Evolutionary conservation across 53 echinoderm and acorn worm species (phyloP).

Genomic region (Luidia sarsii): DNA sequence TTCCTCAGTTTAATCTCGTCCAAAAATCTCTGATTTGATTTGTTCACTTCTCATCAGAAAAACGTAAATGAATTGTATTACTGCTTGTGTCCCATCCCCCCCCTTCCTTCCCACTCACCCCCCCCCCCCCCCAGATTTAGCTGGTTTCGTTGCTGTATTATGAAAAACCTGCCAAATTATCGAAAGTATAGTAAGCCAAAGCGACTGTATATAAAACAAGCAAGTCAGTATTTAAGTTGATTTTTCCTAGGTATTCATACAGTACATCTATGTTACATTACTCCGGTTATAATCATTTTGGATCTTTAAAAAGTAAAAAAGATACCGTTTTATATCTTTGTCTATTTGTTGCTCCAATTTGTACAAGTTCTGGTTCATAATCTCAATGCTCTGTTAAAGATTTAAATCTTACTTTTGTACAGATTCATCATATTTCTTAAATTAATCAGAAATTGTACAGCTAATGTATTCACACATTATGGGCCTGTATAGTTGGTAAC

Average conservation of each 20-base stretch:
- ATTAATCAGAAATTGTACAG: background rate
- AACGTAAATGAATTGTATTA: too few species aligned
- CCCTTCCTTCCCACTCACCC: too few species aligned
- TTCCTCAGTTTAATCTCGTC: too few species aligned
- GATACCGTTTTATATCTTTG: background rate
- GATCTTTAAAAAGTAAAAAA: background rate
- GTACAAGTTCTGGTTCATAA: background rate
- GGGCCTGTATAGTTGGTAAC: conserved; percentile 4
- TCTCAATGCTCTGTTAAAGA: background rate
- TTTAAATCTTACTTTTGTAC: background rate
- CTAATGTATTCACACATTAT: background rate
- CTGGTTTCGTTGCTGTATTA: background rate
- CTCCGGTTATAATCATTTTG: background rate
- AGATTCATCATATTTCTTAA: conserved; percentile 18
- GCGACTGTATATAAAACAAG: conserved; percentile 31
- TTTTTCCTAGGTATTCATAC: conserved; percentile 40
- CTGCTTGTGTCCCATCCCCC: too few species aligned
- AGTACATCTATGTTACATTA: background rate
- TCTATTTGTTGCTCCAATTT: background rate
- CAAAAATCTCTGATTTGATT: too few species aligned
- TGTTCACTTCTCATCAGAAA: too few species aligned
- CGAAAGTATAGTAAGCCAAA: conserved; percentile 7
- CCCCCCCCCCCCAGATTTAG: too few species aligned
- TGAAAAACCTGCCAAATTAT: conserved; percentile 11
- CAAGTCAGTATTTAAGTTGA: conserved; percentile 23